Base-by-base conservation (phyloP, 2,888 invertebrate genomes). In the Megastigmus dorsalis region DNA sequence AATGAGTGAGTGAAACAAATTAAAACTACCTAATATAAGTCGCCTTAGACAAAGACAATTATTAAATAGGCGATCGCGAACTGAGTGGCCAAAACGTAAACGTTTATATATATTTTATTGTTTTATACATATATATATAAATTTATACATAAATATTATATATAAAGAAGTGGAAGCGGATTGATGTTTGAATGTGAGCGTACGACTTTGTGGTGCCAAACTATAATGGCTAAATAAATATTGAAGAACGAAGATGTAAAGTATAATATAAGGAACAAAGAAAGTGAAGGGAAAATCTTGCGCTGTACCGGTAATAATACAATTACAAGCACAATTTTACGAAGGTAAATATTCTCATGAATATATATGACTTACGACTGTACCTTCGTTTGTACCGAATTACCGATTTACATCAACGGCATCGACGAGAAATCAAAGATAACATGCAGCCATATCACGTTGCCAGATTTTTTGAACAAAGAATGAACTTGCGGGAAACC, bases 51-150 rank as follows among this genome's bases (percentile, higher is more conserved):
- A 86, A 84, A 83, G 85, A 87, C 86, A 85, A 82, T 85, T 80
- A 83, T 85, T 85, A 84, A 83, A 82, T 84, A 62, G 82, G 81
- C 84, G 85, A 84, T 83, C 78, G 82, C 80, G 84, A 86, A 87
- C 86, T 84, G 83, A 87, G 86, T 88, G 86, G 86, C 87, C 86
- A 87, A 87, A 87, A 86, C 83, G 82, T 86, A 85, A 88, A 83
- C 85, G 83, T 86, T 87, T 86, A 85, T 86, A 86, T 82, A 84
- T 85, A 84, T 83, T 84, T 82, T 84, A 85, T 84, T 83, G 82
- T 84, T 81, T 84, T 83, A 82, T 84, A 83, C 70, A 76, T 60
- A 79, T 81, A 81, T 77, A 75, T 70, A 79, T 74, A 78, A 76
- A 72, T 80, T 80, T 82, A 80, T 76, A 79, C 59, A 77, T 75